Percentiles rank a stretch among this genome's conserved stretches.
Evolutionary conservation across 2,888 invertebrate species (phyloP).

Genomic region (Lordiphosa fenestrarum): DNA sequence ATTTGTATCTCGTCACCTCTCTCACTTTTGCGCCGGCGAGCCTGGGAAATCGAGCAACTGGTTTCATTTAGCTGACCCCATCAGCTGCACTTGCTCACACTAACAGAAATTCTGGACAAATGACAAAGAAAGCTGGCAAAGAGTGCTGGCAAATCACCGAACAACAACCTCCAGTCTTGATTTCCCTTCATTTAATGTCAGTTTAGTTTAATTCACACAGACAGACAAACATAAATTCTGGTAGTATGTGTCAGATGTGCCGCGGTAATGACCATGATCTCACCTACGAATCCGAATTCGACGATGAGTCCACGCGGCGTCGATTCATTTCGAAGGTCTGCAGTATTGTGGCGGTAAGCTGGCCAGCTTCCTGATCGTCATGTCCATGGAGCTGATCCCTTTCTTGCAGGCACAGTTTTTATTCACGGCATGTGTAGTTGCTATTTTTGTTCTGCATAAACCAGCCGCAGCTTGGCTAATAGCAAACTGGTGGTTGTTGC

Average conservation of each 20-base stretch:
- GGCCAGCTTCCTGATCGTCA: too few relatives aligned
- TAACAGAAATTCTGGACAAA: too few relatives aligned
- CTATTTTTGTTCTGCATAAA: background rate
- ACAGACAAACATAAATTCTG: too few relatives aligned
- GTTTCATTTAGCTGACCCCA: slow-evolving; percentile 19
- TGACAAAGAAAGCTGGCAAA: too few relatives aligned
- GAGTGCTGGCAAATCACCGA: too few relatives aligned
- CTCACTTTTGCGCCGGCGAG: background rate
- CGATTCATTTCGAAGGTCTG: background rate
- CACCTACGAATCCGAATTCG: background rate
- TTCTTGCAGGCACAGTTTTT: background rate
- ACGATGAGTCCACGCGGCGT: background rate
- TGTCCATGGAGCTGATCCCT: background rate
- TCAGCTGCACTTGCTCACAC: slow-evolving; percentile 20
- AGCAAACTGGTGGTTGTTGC: background rate
- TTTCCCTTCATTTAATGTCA: too few relatives aligned
- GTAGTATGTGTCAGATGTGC: too few relatives aligned
- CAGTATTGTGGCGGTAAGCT: background rate
- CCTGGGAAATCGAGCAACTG: slow-evolving; percentile 63
- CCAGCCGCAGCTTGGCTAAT: background rate
- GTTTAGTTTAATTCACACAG: too few relatives aligned
- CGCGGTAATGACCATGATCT: background rate
- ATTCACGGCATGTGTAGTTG: background rate
- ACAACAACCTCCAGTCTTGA: too few relatives aligned
- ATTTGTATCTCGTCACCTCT: slow-evolving; percentile 36